A percentile compares a stretch with the other conserved stretches of the same genome.
phyloP scores from a whole-genome alignment of 2,888 invertebrate species.

The Geophilus truncorum region DNA sequence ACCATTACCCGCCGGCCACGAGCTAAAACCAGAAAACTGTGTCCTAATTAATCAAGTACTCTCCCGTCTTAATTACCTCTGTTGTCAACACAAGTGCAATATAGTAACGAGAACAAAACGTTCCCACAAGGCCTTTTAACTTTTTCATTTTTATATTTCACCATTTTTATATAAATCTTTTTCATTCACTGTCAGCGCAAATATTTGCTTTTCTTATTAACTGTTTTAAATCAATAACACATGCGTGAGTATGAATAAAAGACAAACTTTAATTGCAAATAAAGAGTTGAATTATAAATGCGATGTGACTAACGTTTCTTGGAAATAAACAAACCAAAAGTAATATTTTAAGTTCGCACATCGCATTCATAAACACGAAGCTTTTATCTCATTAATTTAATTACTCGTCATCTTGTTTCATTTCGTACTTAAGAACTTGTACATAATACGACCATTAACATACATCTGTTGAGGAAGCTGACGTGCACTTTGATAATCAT shows the following conservation, averaged over 20 bases:
- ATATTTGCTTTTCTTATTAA: neutral
- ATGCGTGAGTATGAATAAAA: neutral
- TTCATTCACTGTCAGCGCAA: neutral
- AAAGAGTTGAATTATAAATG: too few species aligned
- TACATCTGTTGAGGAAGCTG: constrained; percentile 22
- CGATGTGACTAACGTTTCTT: too few species aligned
- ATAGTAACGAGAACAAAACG: constrained; percentile 3
- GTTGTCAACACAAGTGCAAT: neutral
- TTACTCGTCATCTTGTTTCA: constrained; percentile 15
- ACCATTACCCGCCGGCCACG: neutral
- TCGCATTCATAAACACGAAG: neutral
- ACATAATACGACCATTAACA: constrained; percentile 8
- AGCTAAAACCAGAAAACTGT: neutral
- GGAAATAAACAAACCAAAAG: too few species aligned
- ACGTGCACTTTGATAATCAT: constrained; percentile 25
- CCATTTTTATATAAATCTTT: neutral
- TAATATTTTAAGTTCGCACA: neutral
- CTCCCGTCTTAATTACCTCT: neutral
- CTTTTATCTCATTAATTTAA: constrained; percentile 6
- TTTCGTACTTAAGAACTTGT: neutral
- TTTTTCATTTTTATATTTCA: neutral
- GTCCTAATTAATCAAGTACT: constrained; percentile 4
- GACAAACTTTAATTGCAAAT: too few species aligned
- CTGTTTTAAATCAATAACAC: neutral
- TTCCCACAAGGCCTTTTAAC: neutral